Evolutionary conservation across 2,113 vertebrate genomes (phyloP).

Genomic region (Rhea pennata): DNA sequence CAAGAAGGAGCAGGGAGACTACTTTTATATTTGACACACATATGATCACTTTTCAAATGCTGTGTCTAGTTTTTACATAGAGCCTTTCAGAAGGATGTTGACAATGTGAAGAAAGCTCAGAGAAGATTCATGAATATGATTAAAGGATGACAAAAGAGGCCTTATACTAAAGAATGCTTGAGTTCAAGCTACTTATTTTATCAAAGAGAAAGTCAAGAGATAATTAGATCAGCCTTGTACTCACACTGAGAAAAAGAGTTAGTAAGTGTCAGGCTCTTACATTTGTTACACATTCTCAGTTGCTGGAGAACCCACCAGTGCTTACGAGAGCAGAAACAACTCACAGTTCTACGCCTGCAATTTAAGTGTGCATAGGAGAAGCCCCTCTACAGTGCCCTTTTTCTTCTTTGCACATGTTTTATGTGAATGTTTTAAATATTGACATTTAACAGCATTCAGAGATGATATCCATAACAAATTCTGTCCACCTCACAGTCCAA

Average conservation of each 20-base stretch:
- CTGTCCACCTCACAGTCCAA: neutral
- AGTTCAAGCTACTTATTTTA: constrained; percentile 27
- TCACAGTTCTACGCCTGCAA: neutral
- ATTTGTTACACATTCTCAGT: neutral
- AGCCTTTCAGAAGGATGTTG: neutral
- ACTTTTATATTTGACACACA: constrained; percentile 4
- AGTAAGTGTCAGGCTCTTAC: neutral
- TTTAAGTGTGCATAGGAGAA: neutral
- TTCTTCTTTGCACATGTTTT: neutral
- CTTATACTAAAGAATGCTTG: constrained; percentile 9
- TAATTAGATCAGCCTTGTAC: constrained; percentile 28
- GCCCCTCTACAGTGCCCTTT: neutral
- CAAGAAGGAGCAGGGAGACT: neutral
- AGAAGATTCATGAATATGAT: constrained; percentile 26
- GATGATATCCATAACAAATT: neutral
- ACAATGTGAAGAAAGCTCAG: neutral
- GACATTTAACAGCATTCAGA: neutral
- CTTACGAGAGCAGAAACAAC: neutral
- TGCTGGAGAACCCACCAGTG: neutral
- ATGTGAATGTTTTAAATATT: neutral
- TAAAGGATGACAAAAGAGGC: constrained; percentile 43
- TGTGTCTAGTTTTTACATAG: neutral
- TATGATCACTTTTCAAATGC: neutral
- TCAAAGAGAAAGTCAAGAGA: constrained; percentile 40
- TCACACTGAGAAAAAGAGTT: neutral